Evolutionary conservation across 2,113 vertebrate species (phyloP).

Genomic region (Microtus richardsoni): DNA sequence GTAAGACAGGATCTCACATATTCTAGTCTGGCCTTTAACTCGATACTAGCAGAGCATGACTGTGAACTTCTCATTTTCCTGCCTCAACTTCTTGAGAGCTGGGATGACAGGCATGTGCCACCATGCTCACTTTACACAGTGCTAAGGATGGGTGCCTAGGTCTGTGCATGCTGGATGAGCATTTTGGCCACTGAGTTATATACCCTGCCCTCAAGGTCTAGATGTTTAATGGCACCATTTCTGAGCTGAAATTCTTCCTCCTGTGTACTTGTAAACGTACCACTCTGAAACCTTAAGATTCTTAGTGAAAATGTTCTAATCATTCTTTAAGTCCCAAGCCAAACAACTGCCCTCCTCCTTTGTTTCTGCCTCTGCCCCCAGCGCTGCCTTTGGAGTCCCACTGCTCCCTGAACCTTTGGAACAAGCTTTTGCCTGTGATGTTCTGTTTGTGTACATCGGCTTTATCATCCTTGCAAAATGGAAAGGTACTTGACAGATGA

Average conservation of each 20-base stretch:
- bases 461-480: slow-evolving; percentile 45
- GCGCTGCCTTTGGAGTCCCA: not conserved
- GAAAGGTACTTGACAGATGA: not conserved
- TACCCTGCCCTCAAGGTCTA: not conserved
- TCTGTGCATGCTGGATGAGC: not conserved
- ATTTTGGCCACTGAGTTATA: not conserved
- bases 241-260: not conserved
- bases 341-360: not conserved
- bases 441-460: not conserved
- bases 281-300: not conserved
- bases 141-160: not conserved
- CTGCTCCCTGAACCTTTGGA: not conserved
- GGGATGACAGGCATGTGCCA: not conserved
- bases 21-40: not conserved
- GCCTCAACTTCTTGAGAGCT: not conserved
- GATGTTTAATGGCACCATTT: not conserved
- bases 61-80: not conserved
- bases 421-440: not conserved
- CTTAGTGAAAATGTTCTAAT: no score
- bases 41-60: not conserved
- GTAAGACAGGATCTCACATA: no score
- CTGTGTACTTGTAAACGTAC: not conserved
- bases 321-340: not conserved
- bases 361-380: not conserved
- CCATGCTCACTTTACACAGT: not conserved